Evolutionary conservation across 2,888 invertebrate species (phyloP), one percentile per base, ranked within the genome.

Genomic region (Cheilosia grossa): DNA sequence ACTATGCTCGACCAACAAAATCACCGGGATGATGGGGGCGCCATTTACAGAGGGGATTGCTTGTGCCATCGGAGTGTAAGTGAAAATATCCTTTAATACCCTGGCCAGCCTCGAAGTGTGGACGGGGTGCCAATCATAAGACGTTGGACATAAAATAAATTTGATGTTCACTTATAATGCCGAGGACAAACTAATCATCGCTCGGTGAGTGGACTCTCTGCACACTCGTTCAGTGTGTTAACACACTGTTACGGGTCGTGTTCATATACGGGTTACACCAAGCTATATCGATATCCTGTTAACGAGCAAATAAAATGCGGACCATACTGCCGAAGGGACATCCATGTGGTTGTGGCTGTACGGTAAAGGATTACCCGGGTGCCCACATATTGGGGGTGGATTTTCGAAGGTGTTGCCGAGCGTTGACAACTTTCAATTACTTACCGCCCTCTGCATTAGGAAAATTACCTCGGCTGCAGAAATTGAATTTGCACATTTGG

Each of bases 81-180:
- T 61, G 44, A 64, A 75, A 70, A 67, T 73, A 67, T 78, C 78
- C 64, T 49, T 66, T 67, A 80, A 75, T 81, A 67, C 67, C 33
- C 59, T 70, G 81, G 67, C 70, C 66, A 85, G 72, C 75, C 66
- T 51, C 81, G 51, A 70, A 83, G 79, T 82, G 73, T 82, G 73
- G 58, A 59, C 19, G 37, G 58, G 75, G 51, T 63, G 81, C 49
- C 47, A 49, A 63, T 80, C 74, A 69, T 54, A 80, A 74, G 80
- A 74, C 42, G 53, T 73, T 82, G 73, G 67, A 79, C 73, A 79
- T 58, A 67, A 73, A 78, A 82, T 78, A 82, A 82, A 78, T 80
- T 80, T 79, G 79, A 83, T 79, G 67, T 82, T 73, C 73, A 73
- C 82, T 78, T 73, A 73, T 56, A 69, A 53, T 42, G 44, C 63